These are phyloP conservation scores for Poicephalus meyeri DNA, from an alignment of 2,113 vertebrate genomes.

Conservation along the genomic window DNA sequence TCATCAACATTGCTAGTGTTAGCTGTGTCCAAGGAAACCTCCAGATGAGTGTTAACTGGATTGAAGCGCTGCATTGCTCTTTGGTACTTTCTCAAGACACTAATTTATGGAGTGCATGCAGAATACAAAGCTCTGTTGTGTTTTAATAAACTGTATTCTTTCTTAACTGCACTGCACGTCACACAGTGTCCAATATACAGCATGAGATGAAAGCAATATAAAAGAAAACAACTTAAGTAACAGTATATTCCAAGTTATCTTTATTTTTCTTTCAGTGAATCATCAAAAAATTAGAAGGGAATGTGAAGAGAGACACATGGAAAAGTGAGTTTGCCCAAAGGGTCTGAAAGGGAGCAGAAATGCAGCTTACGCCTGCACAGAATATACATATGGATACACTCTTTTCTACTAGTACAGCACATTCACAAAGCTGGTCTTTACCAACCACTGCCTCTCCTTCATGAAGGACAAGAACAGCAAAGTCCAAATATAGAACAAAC, in stretches of 20 bases:
- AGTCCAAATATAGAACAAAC: not conserved
- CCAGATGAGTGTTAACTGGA: not conserved
- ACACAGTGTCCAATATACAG: accelerated
- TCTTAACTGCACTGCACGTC: not conserved
- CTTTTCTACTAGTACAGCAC: too few species aligned
- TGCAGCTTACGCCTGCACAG: not conserved
- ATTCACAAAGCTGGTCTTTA: not conserved
- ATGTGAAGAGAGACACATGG: not conserved
- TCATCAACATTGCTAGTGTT: not conserved
- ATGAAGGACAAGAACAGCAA: not conserved
- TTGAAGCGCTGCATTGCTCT: not conserved
- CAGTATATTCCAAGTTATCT: not conserved
- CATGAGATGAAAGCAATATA: accelerated
- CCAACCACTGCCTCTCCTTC: not conserved
- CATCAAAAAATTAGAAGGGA: not conserved
- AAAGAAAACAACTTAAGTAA: not conserved
- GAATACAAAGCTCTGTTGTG: not conserved
- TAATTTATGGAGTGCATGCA: not conserved
- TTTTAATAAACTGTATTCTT: not conserved
- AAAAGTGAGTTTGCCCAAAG: not conserved
- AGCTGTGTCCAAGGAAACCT: not conserved
- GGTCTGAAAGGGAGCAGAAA: not conserved
- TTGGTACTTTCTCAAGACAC: not conserved
- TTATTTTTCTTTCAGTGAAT: not conserved
- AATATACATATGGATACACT: not conserved